phyloP scores from a whole-genome alignment of 2,888 invertebrate species.

The Nomada hirtipes region DNA sequence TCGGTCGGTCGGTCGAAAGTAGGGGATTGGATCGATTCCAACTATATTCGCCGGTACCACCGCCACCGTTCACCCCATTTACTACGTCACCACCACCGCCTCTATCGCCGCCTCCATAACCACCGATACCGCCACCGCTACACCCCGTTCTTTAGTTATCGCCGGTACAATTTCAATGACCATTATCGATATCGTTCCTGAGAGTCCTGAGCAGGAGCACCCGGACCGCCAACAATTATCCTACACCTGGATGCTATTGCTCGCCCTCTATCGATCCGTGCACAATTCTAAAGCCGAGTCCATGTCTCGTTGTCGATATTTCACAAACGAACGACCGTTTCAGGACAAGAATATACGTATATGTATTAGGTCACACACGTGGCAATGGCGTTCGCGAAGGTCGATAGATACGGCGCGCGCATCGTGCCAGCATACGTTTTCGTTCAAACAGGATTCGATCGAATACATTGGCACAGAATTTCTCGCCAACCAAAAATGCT shows the following conservation, averaged over 20 bases:
- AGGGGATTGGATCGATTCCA: slow-evolving; percentile 77
- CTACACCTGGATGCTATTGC: neutral
- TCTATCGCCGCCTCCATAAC: slow-evolving; percentile 19
- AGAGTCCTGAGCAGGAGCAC: neutral
- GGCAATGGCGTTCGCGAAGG: slow-evolving; percentile 48
- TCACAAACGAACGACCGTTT: slow-evolving; percentile 10
- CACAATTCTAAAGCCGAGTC: neutral
- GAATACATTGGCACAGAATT: neutral
- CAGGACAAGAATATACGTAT: slow-evolving; percentile 20
- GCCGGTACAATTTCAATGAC: neutral
- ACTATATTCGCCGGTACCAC: slow-evolving; percentile 67
- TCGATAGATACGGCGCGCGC: slow-evolving; percentile 60
- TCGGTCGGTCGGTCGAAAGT: slow-evolving; percentile 64
- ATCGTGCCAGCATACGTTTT: slow-evolving; percentile 20
- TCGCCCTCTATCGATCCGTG: neutral
- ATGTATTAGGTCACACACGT: slow-evolving; percentile 50
- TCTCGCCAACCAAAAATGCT: neutral
- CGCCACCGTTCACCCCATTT: slow-evolving; percentile 23
- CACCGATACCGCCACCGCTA: neutral
- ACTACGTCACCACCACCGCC: slow-evolving; percentile 46
- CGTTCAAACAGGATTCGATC: neutral
- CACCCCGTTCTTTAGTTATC: too few species aligned
- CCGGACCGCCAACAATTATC: neutral
- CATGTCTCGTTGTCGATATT: slow-evolving; percentile 11
- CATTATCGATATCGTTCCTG: neutral